Conservation (phyloP, 2,888 invertebrate genomes). For the Sarcophaga subvicina region DNA sequence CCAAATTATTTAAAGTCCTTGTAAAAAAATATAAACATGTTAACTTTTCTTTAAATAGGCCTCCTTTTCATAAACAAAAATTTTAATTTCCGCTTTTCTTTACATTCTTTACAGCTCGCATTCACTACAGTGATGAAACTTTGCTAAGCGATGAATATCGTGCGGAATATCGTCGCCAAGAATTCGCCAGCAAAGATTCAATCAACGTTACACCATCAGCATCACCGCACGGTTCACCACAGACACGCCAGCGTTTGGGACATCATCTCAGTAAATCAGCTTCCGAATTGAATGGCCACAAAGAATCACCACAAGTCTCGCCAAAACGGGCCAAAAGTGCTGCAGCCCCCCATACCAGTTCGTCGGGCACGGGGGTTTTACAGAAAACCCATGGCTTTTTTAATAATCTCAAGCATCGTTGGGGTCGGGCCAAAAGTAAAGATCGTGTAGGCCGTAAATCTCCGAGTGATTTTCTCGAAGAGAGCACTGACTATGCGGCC, state of each 20-base stretch:
- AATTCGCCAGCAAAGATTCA: slow-evolving; percentile 65
- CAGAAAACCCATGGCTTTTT: slow-evolving; percentile 93
- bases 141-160: slow-evolving; percentile 70
- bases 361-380: slow-evolving; percentile 84
- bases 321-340: slow-evolving; percentile 82
- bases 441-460: slow-evolving; percentile 85
- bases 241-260: slow-evolving; percentile 79
- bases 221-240: slow-evolving; percentile 77
- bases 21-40: no score
- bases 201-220: slow-evolving; percentile 61
- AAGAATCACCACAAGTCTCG: slow-evolving; percentile 83
- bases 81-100: not conserved
- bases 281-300: slow-evolving; percentile 88
- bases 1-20: no score
- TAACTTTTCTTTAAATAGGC: not conserved
- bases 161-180: slow-evolving; percentile 63
- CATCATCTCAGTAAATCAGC: slow-evolving; percentile 92
- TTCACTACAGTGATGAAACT: slow-evolving; percentile 76
- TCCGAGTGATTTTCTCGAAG: slow-evolving; percentile 84
- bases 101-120: slow-evolving; percentile 73
- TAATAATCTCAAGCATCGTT: slow-evolving; percentile 90
- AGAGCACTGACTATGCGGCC: slow-evolving; percentile 89
- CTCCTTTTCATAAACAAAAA: not conserved
- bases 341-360: slow-evolving; percentile 83
- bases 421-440: slow-evolving; percentile 88